Evolutionary conservation across 2,888 invertebrate genomes (phyloP).

Genomic region (Nomada ruficornis): DNA sequence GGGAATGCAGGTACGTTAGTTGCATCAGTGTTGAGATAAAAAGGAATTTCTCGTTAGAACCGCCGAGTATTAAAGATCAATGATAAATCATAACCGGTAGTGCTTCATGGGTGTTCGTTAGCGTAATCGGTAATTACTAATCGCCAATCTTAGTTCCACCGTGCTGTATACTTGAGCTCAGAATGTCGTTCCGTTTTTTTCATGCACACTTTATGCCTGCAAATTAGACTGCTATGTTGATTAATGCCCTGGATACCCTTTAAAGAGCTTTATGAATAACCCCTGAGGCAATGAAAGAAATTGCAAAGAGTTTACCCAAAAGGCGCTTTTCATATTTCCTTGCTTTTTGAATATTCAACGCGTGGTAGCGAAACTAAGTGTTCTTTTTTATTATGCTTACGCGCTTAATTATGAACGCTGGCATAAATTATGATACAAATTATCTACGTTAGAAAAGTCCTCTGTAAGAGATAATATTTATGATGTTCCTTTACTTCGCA

Average conservation of each 20-base stretch:
- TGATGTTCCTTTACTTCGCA: too few relatives aligned
- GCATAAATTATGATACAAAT: too few relatives aligned
- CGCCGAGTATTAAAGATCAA: neutral
- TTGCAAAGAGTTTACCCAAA: neutral
- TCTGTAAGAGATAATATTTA: too few relatives aligned
- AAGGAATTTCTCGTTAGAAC: neutral
- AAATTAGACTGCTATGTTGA: neutral
- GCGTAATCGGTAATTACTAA: slow-evolving; percentile 1
- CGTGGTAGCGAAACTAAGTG: too few relatives aligned
- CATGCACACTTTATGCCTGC: neutral
- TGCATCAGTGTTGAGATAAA: neutral
- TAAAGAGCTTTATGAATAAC: neutral
- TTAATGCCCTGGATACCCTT: neutral
- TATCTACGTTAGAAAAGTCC: too few relatives aligned
- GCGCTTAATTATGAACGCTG: too few relatives aligned
- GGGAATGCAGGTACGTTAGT: neutral
- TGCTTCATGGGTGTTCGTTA: slow-evolving; percentile 1
- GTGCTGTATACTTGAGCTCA: neutral
- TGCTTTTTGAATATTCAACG: neutral
- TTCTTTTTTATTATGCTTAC: too few relatives aligned
- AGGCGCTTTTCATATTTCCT: neutral
- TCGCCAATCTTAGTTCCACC: slow-evolving; percentile 2
- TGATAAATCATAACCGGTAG: slow-evolving; percentile 8
- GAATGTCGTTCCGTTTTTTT: neutral
- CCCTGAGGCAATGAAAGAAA: neutral